Evolutionary conservation across 2,797 vertebrate species (phyloP).

Genomic region (Hydrolagus colliei): DNA sequence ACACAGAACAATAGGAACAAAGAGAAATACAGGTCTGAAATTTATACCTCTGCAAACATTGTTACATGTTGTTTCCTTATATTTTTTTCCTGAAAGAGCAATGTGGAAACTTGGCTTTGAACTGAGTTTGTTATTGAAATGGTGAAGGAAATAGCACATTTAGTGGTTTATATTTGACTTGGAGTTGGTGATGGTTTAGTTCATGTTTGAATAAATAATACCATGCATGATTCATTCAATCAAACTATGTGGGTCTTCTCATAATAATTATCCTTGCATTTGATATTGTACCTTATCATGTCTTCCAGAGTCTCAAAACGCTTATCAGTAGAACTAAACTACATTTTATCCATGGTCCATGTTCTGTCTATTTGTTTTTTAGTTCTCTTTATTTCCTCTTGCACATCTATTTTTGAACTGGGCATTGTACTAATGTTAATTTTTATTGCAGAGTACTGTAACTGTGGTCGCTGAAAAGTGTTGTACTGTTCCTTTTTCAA

Average conservation of each 20-base stretch:
- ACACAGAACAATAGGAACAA: neutral
- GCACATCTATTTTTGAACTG: neutral
- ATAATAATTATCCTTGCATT: neutral
- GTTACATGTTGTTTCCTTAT: neutral
- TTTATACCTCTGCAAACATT: neutral
- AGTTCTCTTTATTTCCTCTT: neutral
- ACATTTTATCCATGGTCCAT: neutral
- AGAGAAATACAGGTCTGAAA: too few relatives aligned
- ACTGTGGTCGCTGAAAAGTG: neutral
- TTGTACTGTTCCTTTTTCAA: too few relatives aligned
- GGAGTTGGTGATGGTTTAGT: neutral
- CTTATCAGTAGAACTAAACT: neutral
- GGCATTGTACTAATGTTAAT: neutral
- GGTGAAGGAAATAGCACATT: constrained; percentile 6
- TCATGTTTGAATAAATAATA: neutral
- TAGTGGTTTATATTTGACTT: neutral
- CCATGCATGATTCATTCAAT: neutral
- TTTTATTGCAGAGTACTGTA: neutral
- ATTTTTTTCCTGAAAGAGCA: neutral
- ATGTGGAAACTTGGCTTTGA: neutral
- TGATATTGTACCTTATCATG: too few relatives aligned
- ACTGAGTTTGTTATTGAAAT: constrained; percentile 11
- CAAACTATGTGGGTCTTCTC: neutral
- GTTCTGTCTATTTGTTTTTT: neutral
- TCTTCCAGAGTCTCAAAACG: too few relatives aligned